Evolutionary conservation across 2,888 invertebrate genomes (phyloP).

Genomic region (Athrips mouffetella): DNA sequence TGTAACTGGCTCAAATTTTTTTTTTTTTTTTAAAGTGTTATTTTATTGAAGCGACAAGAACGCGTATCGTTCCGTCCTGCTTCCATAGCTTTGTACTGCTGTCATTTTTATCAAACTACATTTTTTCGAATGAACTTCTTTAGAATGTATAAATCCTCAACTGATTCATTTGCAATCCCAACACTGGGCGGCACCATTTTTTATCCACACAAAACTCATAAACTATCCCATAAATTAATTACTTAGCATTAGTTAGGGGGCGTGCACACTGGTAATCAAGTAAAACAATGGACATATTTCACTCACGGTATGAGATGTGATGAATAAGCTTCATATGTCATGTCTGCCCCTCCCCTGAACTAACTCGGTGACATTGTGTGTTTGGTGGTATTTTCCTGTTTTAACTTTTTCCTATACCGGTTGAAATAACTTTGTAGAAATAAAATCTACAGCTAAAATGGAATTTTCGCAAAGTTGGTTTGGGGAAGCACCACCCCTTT

Average conservation of each 20-base stretch:
- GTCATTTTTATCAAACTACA: too few relatives aligned
- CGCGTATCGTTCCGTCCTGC: too few relatives aligned
- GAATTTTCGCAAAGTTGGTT: too few relatives aligned
- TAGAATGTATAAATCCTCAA: too few relatives aligned
- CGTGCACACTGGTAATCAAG: slow-evolving; percentile 53
- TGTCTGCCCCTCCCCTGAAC: slow-evolving; percentile 52
- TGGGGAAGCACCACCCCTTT: too few relatives aligned
- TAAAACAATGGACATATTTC: slow-evolving; percentile 51
- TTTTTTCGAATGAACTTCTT: too few relatives aligned
- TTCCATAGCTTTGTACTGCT: too few relatives aligned
- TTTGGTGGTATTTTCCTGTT: slow-evolving; percentile 16
- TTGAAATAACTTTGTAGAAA: too few relatives aligned
- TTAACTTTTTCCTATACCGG: not conserved
- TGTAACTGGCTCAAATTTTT: too few relatives aligned
- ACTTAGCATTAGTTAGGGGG: slow-evolving; percentile 45
- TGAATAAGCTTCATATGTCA: slow-evolving; percentile 63
- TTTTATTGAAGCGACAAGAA: too few relatives aligned
- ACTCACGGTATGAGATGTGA: slow-evolving; percentile 47
- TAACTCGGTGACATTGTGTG: slow-evolving; percentile 34
- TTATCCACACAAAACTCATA: not conserved
- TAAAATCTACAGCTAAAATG: too few relatives aligned
- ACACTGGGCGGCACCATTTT: not conserved
- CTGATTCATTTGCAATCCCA: not conserved
- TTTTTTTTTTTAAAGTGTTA: too few relatives aligned
- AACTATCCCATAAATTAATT: slow-evolving; percentile 29